Percentiles rank a stretch among this genome's conserved stretches.
Conservation (phyloP, 2,113 vertebrate species). For the Maccullochella peelii region DNA sequence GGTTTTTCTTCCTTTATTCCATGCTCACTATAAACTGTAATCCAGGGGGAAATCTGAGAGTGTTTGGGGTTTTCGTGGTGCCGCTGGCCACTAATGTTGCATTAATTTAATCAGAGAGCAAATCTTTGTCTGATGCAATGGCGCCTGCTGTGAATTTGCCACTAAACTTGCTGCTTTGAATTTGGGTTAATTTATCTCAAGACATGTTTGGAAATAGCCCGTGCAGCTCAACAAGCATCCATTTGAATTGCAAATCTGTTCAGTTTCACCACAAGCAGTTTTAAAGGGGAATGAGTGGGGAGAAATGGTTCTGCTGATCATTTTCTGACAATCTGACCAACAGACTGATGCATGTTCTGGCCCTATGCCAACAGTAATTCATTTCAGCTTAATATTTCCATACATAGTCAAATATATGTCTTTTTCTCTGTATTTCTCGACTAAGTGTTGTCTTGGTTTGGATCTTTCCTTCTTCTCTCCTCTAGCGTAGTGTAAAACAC, state of each 20-base stretch:
- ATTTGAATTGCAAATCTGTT: slow-evolving; percentile 25
- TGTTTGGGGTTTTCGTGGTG: neutral
- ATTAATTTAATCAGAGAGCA: neutral
- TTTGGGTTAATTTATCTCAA: neutral
- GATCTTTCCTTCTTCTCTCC: neutral
- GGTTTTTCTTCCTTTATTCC: neutral
- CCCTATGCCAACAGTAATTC: neutral
- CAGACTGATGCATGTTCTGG: neutral
- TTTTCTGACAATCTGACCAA: neutral
- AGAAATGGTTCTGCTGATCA: neutral
- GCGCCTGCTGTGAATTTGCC: neutral
- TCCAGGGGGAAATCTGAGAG: neutral
- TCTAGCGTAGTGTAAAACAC: neutral
- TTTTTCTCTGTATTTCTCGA: neutral
- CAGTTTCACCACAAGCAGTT: neutral
- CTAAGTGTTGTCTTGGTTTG: neutral
- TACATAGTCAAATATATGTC: neutral
- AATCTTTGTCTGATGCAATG: neutral
- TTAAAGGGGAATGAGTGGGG: neutral
- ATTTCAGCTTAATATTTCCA: neutral
- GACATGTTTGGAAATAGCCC: neutral
- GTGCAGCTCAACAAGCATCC: neutral
- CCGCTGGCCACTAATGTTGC: neutral
- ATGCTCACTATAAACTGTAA: neutral
- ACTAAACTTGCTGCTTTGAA: neutral